phyloP scores from a whole-genome alignment of 2,797 vertebrate genomes.

The Lagocephalus sceleratus region DNA sequence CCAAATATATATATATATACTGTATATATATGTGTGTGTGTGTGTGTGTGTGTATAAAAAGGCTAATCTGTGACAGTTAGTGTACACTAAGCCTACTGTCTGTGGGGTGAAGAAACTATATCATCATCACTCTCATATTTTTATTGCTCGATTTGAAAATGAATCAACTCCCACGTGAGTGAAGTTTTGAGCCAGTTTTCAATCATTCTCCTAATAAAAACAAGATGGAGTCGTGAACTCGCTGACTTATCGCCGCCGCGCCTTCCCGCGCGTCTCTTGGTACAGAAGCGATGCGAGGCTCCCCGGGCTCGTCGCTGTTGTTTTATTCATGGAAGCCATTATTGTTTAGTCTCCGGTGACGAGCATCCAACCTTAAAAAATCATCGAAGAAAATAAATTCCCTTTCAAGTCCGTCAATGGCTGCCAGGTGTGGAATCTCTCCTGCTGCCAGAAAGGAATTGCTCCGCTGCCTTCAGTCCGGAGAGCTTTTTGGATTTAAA shows the following conservation, averaged over 20 bases:
- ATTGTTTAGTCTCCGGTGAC: conserved; percentile 35
- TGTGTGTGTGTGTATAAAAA: too few species aligned
- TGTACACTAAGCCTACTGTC: too few species aligned
- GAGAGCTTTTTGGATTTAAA: conserved; percentile 10
- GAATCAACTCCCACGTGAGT: conserved; percentile 16
- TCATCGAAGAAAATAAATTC: conserved; percentile 51
- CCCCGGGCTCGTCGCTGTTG: background rate
- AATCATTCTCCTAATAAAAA: conserved; percentile 17
- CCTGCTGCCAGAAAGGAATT: conserved; percentile 29
- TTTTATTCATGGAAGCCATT: conserved; percentile 36
- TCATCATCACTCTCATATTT: conserved; percentile 45
- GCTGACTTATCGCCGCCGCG: background rate
- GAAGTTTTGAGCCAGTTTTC: background rate
- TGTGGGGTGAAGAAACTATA: conserved; percentile 35
- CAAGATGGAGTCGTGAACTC: conserved; percentile 13
- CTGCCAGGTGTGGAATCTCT: conserved; percentile 56
- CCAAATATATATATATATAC: background rate
- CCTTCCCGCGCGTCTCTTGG: background rate
- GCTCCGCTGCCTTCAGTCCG: conserved; percentile 10
- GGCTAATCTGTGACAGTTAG: too few species aligned
- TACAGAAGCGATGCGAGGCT: too few species aligned
- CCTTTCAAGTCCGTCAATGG: conserved; percentile 46
- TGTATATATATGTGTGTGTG: too few species aligned
- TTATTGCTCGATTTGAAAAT: conserved; percentile 3
- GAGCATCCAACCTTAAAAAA: conserved; percentile 33